A percentile compares a stretch with the other conserved stretches of the same genome.
Conservation (phyloP, 2,888 invertebrate genomes). For the Meiosimyza platycephala region DNA sequence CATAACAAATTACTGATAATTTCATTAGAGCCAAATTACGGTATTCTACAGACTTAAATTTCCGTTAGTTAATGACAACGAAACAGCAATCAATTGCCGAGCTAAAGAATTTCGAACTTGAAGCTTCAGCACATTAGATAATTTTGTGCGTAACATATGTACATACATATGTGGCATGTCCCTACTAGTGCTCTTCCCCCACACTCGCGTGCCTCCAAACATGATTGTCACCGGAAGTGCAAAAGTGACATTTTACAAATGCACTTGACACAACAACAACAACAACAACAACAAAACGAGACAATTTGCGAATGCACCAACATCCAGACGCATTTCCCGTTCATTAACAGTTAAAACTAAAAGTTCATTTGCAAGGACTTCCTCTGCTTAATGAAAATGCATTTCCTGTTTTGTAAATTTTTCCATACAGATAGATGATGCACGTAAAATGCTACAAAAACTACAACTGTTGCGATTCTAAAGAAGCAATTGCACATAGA, state of each 20-base stretch:
- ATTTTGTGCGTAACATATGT: neutral
- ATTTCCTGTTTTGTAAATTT: conserved; percentile 58
- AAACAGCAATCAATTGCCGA: neutral
- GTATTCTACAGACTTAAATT: conserved; percentile 52
- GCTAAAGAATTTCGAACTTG: neutral
- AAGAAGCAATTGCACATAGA: too few species aligned
- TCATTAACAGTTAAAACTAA: conserved; percentile 57
- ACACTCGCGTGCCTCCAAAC: neutral
- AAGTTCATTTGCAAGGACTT: conserved; percentile 65
- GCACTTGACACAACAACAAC: conserved; percentile 29
- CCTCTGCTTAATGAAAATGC: conserved; percentile 64
- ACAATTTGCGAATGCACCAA: neutral
- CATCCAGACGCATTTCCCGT: conserved; percentile 36
- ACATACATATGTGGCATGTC: too few species aligned
- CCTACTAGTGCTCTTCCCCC: neutral
- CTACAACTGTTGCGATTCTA: too few species aligned
- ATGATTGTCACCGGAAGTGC: conserved; percentile 26
- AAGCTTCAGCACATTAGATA: conserved; percentile 3
- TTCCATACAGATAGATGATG: too few species aligned
- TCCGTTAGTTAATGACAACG: conserved; percentile 46
- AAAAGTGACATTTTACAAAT: conserved; percentile 34
- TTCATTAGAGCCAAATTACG: conserved; percentile 8
- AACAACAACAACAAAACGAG: neutral
- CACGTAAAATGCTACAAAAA: too few species aligned
- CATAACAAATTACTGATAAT: neutral